Percentiles rank a stretch among this genome's conserved stretches.
phyloP scores from a whole-genome alignment of 1,140 invertebrate species.

The Drosophila chauvacae region DNA sequence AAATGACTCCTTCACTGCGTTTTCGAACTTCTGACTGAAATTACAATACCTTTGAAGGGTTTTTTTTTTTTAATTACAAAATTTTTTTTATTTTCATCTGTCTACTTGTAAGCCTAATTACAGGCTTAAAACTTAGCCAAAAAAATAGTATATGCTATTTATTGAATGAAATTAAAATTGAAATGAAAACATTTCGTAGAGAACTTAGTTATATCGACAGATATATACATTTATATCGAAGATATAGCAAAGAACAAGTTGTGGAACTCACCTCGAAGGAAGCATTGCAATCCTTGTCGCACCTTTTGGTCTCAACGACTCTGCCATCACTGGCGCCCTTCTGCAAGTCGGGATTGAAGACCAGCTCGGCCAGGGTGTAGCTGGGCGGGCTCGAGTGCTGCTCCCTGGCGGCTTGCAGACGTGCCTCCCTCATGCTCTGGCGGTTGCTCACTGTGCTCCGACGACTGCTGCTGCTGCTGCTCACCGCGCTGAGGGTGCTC shows the following conservation, averaged over 20 bases:
- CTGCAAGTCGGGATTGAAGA: constrained; percentile 2
- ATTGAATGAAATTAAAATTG: background rate
- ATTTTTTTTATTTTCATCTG: too few relatives aligned
- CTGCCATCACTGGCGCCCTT: background rate
- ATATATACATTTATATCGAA: background rate
- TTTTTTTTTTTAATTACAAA: too few relatives aligned
- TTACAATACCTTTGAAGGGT: too few relatives aligned
- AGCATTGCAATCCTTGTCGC: background rate
- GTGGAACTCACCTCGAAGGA: constrained; percentile 4
- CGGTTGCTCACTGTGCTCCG: constrained; percentile 16
- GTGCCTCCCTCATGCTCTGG: constrained; percentile 17
- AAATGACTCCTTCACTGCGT: too few relatives aligned
- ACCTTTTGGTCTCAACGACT: background rate
- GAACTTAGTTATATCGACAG: background rate
- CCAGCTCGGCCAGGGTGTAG: constrained; percentile 6
- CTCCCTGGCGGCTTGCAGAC: constrained; percentile 7
- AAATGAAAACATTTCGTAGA: background rate
- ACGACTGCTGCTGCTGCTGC: background rate
- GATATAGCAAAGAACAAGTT: background rate
- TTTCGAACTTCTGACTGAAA: too few relatives aligned
- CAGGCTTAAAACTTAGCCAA: background rate
- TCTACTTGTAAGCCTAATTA: too few relatives aligned
- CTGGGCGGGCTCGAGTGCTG: constrained; percentile 1
- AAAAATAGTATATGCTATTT: background rate
- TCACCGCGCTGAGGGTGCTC: constrained; percentile 1